Evolutionary conservation across 2,113 vertebrate species (phyloP).

Genomic region (Labrus mixtus): DNA sequence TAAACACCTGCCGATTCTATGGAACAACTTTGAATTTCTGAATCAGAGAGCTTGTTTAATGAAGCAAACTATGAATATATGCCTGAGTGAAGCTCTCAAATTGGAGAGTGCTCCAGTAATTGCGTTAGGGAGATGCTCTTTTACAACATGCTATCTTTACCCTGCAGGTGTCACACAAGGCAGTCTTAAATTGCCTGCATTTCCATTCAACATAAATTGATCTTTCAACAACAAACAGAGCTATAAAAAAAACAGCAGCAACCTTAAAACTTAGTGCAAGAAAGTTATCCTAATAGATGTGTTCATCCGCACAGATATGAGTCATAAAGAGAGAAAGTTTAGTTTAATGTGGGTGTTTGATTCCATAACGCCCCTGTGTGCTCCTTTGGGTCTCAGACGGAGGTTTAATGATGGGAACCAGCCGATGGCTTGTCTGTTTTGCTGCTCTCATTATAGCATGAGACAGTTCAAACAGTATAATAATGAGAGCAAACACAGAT

Average conservation of each 20-base stretch:
- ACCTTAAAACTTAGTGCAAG: conserved; percentile 23
- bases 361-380: conserved; percentile 5
- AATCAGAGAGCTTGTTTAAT: conserved; percentile 45
- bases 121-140: conserved; percentile 52
- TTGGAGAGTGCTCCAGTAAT: conserved; percentile 68
- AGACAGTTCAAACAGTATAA: conserved; percentile 3
- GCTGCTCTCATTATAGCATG: conserved; percentile 10
- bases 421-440: conserved; percentile 3
- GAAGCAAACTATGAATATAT: conserved; percentile 38
- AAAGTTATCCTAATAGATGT: conserved; percentile 31
- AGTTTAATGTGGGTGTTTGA: conserved; percentile 20
- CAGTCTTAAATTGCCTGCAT: conserved; percentile 47
- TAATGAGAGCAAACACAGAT: not conserved
- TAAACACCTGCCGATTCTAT: conserved; percentile 7
- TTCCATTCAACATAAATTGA: conserved; percentile 36
- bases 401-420: conserved; percentile 43
- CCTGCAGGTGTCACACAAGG: conserved; percentile 63
- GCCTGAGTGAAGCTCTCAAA: conserved; percentile 63
- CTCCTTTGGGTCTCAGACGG: not conserved
- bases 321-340: conserved; percentile 19
- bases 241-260: not conserved
- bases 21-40: conserved; percentile 13
- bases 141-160: conserved; percentile 54
- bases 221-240: conserved; percentile 33
- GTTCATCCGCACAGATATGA: conserved; percentile 29